Percentiles rank a stretch among this genome's conserved stretches.
These are phyloP conservation scores for Hippasteria phrygiana DNA, from an alignment of 53 echinoderm and acorn worm species.

Conservation along the genomic window DNA sequence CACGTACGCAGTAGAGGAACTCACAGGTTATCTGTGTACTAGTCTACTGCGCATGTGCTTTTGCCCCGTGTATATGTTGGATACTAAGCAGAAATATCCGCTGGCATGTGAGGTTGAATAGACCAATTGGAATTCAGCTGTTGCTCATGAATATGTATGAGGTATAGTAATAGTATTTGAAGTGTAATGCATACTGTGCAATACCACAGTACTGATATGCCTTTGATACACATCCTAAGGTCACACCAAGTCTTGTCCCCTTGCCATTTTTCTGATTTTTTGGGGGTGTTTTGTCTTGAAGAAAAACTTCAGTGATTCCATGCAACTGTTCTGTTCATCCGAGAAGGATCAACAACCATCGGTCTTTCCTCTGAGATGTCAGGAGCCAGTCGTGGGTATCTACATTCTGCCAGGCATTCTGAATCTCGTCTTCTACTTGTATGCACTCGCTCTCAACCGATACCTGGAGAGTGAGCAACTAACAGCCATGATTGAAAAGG, in stretches of 20 bases:
- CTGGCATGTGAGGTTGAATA: no score
- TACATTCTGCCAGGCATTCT: slow-evolving; percentile 47
- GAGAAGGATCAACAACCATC: not conserved
- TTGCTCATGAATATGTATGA: no score
- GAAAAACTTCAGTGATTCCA: slow-evolving; percentile 35
- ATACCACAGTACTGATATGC: no score
- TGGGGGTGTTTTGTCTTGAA: not conserved
- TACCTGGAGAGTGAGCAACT: slow-evolving; percentile 53
- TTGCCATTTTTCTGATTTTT: not conserved
- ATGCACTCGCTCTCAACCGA: slow-evolving; percentile 42
- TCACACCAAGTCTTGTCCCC: not conserved
- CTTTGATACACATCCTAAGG: no score
- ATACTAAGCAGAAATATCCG: no score
- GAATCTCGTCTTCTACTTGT: slow-evolving; percentile 38
- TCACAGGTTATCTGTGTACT: no score
- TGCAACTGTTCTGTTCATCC: not conserved
- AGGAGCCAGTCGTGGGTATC: slow-evolving; percentile 13
- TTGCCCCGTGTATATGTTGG: no score
- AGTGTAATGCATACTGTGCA: no score
- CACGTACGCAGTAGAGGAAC: no score
- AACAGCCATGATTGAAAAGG: slow-evolving; percentile 50
- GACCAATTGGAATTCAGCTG: no score
- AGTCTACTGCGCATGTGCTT: no score
- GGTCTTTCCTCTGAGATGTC: slow-evolving; percentile 17
- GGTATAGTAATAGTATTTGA: no score